Evolutionary conservation across 1,140 invertebrate species (phyloP), one percentile per base, ranked within the genome.

Genomic region (Diorhabda elongata): DNA sequence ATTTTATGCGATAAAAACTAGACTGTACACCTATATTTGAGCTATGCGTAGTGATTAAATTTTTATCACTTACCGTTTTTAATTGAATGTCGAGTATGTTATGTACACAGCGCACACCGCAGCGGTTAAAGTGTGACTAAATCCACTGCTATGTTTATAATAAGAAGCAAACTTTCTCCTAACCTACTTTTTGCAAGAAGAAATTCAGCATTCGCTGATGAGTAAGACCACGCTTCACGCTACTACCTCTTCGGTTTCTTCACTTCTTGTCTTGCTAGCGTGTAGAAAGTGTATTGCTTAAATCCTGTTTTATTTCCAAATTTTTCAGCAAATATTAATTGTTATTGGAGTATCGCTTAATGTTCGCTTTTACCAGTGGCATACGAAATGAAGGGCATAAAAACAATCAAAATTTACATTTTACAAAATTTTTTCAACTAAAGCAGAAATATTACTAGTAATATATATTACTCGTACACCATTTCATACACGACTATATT

Each of bases 91-190:
- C 26, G 26, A 11, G 59, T 67, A 45, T 9, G 42, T 72, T 62
- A 43, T 44, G 44, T 11, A 64, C 57, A 67, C 67, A 71, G 66
- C 47, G 69, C 70, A 74, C 74, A 69, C 52, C 62, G 69, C 69
- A 66, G 66, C 71, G 67, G 73, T 67, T 58, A 71, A 73, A 69
- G 72, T 73, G 69, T 69, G 62, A 76, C 75, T 76, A 71, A 76
- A 75, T 71, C 61, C 67, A 68, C 60, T 66, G 73, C 70, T 65
- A 42, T 70, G 72, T 73, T 75, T 73, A 71, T 71, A 66, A 68
- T 70, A 71, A 76, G 75, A 76, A 70, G 72, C 71, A 72, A 73
- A 75, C 73, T 76, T 75, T 76, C 75, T 74, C 73, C 68, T 75
- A 76, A 76, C 75, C 75, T 74, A 76, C 75, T 76, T 76, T 68